Evolutionary conservation across 2,797 vertebrate species (phyloP), one percentile per base, ranked within the genome.

Genomic region (Cynodonichthys magdalenae): DNA sequence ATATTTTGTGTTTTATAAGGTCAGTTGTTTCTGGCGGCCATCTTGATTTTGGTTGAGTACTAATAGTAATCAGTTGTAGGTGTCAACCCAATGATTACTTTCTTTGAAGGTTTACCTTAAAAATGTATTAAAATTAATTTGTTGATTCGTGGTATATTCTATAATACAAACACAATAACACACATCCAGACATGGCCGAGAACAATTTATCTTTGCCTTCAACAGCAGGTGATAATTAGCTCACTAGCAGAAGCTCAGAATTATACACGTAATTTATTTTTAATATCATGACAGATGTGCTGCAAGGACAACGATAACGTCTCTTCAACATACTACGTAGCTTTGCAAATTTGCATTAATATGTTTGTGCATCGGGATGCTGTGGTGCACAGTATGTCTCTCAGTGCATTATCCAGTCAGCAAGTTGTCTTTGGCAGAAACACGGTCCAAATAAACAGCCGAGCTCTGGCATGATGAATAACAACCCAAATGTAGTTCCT

Each of bases 381-480:
- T 20, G 52, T 51, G 68, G 59, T 39, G 27, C 65, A 64, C 80
- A 63, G 75, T 51, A 52, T 69, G 74, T 54, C 29, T 79, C 71
- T 63, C 24, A 7, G 42, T 71, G 71, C 64, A 79, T 81, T 87
- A 80, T 83, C 80, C 79, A 87, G 62, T 88, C 79, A 85, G 84
- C 86, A 76, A 28, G 59, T 80, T 79, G 80, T 69, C 53, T 46
- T 66, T 84, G 81, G 75, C 79, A 79, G 60, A 71, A 57, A 55
- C 58, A 53, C 18, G 50, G 51, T 58, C 49, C 72, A 82, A 72
- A 63, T 74, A 64, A 69, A 79, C 60, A 73, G 72, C 53, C 65
- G 31, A 50, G 65, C 60, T 27, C 45, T 69, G 65, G 67, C 65
- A 62, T 48, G 2, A 45, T 46, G 27, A 67, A 51, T 39, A 59